Percentiles rank a stretch among this genome's conserved stretches.
phyloP scores from a whole-genome alignment of 2,888 invertebrate species.

The Shargacucullia verbasci region DNA sequence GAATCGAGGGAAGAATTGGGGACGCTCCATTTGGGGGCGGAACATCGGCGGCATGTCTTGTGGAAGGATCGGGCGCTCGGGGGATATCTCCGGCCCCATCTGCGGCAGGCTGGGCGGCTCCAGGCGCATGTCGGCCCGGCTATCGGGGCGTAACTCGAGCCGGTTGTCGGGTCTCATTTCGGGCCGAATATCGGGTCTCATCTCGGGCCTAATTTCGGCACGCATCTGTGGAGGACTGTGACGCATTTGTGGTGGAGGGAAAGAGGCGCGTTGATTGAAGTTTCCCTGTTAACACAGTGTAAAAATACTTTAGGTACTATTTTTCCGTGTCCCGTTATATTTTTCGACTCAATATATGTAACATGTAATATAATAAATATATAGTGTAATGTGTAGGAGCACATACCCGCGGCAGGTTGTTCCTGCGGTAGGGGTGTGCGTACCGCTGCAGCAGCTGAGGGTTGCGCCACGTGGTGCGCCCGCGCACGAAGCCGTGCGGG shows the following conservation, averaged over 20 bases:
- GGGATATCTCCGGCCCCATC: conserved; percentile 64
- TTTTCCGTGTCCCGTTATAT: too few relatives aligned
- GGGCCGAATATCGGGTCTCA: conserved; percentile 36
- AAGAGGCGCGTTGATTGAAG: conserved; percentile 72
- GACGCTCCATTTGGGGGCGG: conserved; percentile 58
- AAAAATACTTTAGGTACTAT: too few relatives aligned
- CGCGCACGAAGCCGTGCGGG: conserved; percentile 69
- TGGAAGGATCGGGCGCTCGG: conserved; percentile 63
- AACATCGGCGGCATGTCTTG: conserved; percentile 59
- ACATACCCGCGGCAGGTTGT: conserved; percentile 70
- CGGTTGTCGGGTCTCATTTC: conserved; percentile 39
- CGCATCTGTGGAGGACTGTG: conserved; percentile 57
- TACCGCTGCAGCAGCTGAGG: conserved; percentile 65
- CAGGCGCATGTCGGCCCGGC: conserved; percentile 32
- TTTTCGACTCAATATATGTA: too few relatives aligned
- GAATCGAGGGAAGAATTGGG: conserved; percentile 58
- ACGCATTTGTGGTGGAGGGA: conserved; percentile 66
- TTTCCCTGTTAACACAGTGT: conserved; percentile 69
- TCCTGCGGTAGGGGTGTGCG: conserved; percentile 68
- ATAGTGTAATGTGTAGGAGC: too few relatives aligned
- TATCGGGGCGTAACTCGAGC: conserved; percentile 37
- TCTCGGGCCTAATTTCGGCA: conserved; percentile 37
- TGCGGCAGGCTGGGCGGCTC: conserved; percentile 43
- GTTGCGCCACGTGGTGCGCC: conserved; percentile 73
- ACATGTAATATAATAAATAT: neutral